Evolutionary conservation across 1,140 invertebrate species (phyloP), one percentile per base, ranked within the genome.

Genomic region (Procambarus clarkii): DNA sequence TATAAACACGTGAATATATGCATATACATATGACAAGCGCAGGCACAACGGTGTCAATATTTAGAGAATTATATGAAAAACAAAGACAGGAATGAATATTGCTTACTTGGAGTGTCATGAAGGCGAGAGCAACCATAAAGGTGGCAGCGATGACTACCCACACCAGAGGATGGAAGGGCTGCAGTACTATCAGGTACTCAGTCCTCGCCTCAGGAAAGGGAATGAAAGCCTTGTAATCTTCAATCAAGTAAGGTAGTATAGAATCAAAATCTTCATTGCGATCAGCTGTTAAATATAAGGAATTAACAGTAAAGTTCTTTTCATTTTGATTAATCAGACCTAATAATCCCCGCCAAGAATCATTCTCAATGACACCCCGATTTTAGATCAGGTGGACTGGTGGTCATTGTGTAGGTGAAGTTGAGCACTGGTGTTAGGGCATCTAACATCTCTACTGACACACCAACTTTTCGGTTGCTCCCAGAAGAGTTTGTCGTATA

Each of bases 301-400:
- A 58, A 21, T 91, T 91, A 2, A 86, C 82, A 21, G 82, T 86
- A 58, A 91, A 91, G 24, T 91, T 85, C 71, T 84, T 76, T 34
- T 85, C 82, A 18, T 85, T 85, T 5, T 71, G 48, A 34, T 79
- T 44, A 2, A 91, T 54, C 89, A 91, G 85, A 18, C 89, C 82
- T 8, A 85, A 74, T 45, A 91, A 48, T 34, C 82, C 89, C 21
- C 46, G 54, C 89, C 89, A 91, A 44, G 89, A 76, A 11, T 82
- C 82, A 58, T 91, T 91, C 64, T 91, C 89, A 24, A 76, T 74
- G 54, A 48, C 89, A 13, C 81, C 88, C 88, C 81, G n/a, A 91
- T 64, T 91, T 74, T 50, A 74, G 50, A 34, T 84, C 89, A 13
- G 89, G 77, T 11, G 89, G 46, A n/a, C 78, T 69, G 13, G 34